Percentiles rank a stretch among this genome's conserved stretches.
These are phyloP conservation scores for Crotalus helleri DNA, from an alignment of 2,113 vertebrate genomes.

Conservation along the genomic window DNA sequence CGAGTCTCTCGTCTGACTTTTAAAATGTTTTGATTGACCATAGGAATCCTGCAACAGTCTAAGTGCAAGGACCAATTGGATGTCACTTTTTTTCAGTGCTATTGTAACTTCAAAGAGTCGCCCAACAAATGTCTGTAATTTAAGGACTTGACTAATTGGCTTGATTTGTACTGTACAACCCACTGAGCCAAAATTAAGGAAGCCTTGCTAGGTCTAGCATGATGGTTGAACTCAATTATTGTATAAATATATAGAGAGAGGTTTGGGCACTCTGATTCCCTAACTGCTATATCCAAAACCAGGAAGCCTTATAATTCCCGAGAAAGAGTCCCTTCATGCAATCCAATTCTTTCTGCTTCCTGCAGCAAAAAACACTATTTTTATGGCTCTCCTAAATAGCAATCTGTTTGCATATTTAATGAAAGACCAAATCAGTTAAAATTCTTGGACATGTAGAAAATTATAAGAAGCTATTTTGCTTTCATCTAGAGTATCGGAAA, in stretches of 20 bases:
- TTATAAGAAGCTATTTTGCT: background rate
- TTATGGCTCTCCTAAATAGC: background rate
- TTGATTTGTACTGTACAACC: background rate
- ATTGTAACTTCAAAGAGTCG: too few species aligned
- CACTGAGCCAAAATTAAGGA: background rate
- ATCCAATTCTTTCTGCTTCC: background rate
- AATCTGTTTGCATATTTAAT: background rate
- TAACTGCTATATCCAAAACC: background rate
- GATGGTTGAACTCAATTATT: background rate
- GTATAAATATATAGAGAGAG: background rate
- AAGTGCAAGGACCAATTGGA: too few species aligned
- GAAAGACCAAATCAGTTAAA: background rate
- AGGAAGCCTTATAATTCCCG: background rate
- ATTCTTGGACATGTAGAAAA: background rate
- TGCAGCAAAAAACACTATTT: background rate
- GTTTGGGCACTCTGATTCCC: background rate
- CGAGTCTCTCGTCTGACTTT: too few species aligned
- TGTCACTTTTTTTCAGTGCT: too few species aligned
- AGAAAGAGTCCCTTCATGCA: background rate
- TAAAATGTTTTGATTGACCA: too few species aligned
- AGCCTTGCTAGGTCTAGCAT: background rate
- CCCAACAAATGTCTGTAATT: too few species aligned
- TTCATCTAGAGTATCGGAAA: background rate
- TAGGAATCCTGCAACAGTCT: too few species aligned
- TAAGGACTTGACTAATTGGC: background rate